Conservation (phyloP, 2,888 invertebrate species). For the Aelia acuminata region DNA sequence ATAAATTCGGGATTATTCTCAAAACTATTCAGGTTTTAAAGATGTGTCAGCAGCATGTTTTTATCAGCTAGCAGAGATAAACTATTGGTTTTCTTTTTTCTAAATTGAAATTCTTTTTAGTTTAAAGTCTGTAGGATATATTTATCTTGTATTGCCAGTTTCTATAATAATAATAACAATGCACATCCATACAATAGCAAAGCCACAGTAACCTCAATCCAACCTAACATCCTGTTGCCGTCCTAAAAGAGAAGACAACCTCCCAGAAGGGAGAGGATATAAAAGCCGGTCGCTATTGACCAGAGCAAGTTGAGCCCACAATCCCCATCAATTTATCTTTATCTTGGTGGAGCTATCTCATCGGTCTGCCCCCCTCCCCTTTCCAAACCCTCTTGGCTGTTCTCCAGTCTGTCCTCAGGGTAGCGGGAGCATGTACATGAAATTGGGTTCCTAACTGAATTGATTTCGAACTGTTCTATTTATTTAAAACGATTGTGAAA, state of each 20-base stretch:
- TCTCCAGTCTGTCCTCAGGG: background rate
- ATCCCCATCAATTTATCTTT: slow-evolving; percentile 35
- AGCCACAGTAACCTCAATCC: background rate
- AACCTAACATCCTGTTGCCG: background rate
- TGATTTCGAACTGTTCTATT: background rate
- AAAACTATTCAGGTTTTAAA: too few species aligned
- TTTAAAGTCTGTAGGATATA: too few species aligned
- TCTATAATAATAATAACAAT: too few species aligned
- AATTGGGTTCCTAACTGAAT: background rate
- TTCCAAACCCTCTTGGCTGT: background rate
- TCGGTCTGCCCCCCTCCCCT: background rate
- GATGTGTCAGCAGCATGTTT: too few species aligned
- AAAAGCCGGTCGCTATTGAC: slow-evolving; percentile 31
- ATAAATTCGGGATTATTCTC: too few species aligned
- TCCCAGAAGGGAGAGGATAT: background rate
- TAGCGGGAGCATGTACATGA: background rate
- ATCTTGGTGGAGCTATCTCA: slow-evolving; percentile 15
- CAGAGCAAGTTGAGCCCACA: background rate
- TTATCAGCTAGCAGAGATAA: too few species aligned
- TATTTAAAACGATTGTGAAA: too few species aligned
- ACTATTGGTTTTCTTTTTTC: too few species aligned
- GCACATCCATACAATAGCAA: too few species aligned
- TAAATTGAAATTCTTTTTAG: too few species aligned
- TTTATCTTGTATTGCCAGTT: too few species aligned
- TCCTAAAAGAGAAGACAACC: background rate